Conservation (phyloP, 2,113 vertebrate genomes). For the Chauna torquata region DNA sequence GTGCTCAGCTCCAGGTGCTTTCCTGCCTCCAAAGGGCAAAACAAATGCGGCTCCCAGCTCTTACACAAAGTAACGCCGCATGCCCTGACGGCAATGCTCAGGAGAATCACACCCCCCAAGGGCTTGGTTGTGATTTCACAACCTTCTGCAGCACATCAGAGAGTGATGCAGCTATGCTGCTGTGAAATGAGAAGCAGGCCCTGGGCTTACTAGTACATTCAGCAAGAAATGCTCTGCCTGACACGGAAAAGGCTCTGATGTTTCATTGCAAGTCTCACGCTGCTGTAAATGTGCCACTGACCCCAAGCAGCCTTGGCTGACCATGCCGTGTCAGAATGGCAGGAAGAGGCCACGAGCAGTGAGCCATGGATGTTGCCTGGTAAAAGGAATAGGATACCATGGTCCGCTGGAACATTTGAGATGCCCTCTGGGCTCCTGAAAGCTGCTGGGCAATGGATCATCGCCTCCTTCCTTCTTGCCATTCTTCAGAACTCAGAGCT, state of each 20-base stretch:
- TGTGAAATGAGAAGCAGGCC: not conserved
- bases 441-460: not conserved
- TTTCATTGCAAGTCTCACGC: not conserved
- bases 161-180: not conserved
- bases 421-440: not conserved
- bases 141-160: not conserved
- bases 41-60: accelerated
- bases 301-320: not conserved
- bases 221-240: not conserved
- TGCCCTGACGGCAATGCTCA: not conserved
- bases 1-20: not conserved
- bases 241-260: not conserved
- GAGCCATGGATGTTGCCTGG: not conserved
- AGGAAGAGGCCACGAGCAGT: not conserved
- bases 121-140: not conserved
- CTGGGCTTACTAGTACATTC: not conserved
- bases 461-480: not conserved
- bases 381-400: not conserved
- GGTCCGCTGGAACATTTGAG: not conserved
- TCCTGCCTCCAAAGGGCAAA: not conserved
- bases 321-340: not conserved
- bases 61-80: accelerated
- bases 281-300: not conserved
- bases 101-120: not conserved
- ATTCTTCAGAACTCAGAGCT: not conserved